phyloP scores from a whole-genome alignment of 2,113 vertebrate species.

The Psephotus haematonotus region DNA sequence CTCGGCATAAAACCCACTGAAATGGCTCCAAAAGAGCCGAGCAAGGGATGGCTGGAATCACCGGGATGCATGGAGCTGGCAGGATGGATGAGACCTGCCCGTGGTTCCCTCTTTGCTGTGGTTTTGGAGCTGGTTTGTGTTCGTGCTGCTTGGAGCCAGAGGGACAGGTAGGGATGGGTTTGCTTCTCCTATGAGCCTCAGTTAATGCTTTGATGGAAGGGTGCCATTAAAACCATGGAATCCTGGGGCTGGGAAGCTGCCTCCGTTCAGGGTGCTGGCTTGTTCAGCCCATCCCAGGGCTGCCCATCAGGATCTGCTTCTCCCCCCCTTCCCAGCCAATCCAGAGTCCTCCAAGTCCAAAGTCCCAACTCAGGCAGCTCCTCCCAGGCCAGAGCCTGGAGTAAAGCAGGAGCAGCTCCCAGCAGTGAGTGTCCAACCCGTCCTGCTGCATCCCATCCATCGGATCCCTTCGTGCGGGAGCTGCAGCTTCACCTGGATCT shows the following conservation, averaged over 20 bases:
- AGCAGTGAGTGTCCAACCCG: background rate
- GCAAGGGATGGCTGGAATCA: background rate
- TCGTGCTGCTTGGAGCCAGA: background rate
- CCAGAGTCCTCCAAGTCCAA: background rate
- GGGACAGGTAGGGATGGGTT: background rate
- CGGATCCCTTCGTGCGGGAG: background rate
- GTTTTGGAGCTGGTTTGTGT: background rate
- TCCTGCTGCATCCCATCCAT: background rate
- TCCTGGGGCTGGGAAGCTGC: background rate
- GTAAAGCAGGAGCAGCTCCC: background rate
- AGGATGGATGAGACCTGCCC: background rate
- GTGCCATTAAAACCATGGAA: background rate
- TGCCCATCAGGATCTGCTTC: background rate
- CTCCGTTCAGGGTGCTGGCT: background rate
- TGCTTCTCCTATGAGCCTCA: background rate
- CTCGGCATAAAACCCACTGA: background rate
- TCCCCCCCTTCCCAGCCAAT: fast-evolving
- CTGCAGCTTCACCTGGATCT: background rate
- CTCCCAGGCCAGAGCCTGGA: background rate
- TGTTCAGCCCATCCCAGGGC: background rate
- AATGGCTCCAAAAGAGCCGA: background rate
- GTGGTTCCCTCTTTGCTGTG: background rate
- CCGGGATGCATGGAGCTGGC: fast-evolving
- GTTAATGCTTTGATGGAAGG: background rate
- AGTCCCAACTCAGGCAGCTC: background rate